Evolutionary conservation across 2,888 invertebrate species (phyloP).

Genomic region (Melolontha melolontha): DNA sequence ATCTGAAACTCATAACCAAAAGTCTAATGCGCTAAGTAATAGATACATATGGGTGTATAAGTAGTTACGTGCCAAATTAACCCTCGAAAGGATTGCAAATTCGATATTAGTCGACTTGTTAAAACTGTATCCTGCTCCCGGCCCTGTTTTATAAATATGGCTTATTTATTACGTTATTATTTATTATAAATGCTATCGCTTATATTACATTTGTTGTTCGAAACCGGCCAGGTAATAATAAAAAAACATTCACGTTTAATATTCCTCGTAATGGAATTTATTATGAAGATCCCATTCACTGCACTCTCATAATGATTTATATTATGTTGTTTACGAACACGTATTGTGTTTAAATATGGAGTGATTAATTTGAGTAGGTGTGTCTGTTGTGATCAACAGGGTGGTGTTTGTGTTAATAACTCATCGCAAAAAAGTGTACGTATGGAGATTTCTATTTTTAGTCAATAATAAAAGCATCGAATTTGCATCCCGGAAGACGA

Average conservation of each 20-base stretch:
- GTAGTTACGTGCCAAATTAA: too few species aligned
- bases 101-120: too few species aligned
- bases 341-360: slow-evolving; percentile 14
- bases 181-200: too few species aligned
- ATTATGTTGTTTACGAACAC: slow-evolving; percentile 7
- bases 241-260: slow-evolving; percentile 4
- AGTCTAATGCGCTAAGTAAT: too few species aligned
- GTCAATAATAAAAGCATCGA: background rate
- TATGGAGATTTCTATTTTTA: slow-evolving; percentile 15
- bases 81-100: too few species aligned
- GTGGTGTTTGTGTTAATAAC: background rate
- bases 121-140: too few species aligned
- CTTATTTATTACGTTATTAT: too few species aligned
- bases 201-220: too few species aligned
- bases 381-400: background rate
- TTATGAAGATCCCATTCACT: slow-evolving; percentile 15
- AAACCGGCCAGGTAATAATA: background rate
- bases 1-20: too few species aligned
- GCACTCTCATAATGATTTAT: slow-evolving; percentile 20
- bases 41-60: too few species aligned
- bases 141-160: too few species aligned
- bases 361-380: slow-evolving; percentile 18
- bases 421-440: background rate
- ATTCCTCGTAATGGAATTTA: slow-evolving; percentile 18
- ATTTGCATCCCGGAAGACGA: slow-evolving; percentile 1